Conservation (phyloP, 2,888 invertebrate genomes). For the Acanthosepion lycidas region DNA sequence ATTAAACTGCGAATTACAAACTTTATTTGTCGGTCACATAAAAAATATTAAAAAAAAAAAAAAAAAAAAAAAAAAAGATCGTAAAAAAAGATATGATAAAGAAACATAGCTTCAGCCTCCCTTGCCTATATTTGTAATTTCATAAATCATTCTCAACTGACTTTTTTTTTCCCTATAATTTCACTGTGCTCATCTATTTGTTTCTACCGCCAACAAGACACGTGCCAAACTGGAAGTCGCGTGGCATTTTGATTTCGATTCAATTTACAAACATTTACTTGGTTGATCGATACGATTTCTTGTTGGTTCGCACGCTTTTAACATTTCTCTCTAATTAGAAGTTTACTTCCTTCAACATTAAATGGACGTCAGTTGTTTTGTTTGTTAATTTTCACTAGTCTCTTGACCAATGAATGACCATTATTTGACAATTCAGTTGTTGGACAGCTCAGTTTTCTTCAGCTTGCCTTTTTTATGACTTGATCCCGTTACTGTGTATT, state of each 20-base stretch:
- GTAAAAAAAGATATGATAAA: neutral
- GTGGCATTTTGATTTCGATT: slow-evolving; percentile 33
- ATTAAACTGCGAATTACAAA: neutral
- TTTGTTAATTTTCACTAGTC: no score
- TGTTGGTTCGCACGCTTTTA: neutral
- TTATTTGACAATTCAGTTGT: no score
- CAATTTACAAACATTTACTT: neutral
- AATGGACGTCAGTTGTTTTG: no score
- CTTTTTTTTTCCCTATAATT: neutral
- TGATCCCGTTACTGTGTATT: no score
- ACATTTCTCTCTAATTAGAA: neutral
- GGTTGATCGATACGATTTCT: neutral
- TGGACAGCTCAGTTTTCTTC: no score
- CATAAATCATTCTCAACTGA: neutral
- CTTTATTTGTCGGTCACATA: neutral
- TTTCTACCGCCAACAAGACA: slow-evolving; percentile 33
- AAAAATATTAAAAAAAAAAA: no score
- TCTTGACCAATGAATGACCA: no score
- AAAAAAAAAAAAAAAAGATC: neutral
- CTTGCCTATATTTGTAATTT: neutral
- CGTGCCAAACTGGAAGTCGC: slow-evolving; percentile 13
- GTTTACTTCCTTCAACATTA: neutral
- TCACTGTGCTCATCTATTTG: neutral
- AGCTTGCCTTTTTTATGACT: no score
- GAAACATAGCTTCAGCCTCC: neutral